Percentiles rank a stretch among this genome's conserved stretches.
Conservation (phyloP, 2,113 vertebrate genomes). For the Burhinus oedicnemus region DNA sequence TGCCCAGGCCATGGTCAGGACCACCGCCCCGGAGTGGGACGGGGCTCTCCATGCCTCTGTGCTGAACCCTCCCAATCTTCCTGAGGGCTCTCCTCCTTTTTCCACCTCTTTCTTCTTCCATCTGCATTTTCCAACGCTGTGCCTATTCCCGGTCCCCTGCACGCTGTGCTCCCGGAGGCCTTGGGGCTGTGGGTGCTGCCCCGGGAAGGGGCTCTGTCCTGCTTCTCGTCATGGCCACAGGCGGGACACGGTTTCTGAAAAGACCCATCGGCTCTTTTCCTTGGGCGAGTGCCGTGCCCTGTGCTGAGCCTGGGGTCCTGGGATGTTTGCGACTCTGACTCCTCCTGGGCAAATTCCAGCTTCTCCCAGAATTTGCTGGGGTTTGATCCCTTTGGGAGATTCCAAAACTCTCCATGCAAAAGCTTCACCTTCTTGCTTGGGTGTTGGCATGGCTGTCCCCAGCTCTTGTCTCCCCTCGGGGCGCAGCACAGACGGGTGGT, state of each 20-base stretch:
- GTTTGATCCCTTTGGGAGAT: not conserved
- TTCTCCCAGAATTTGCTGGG: not conserved
- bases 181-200: not conserved
- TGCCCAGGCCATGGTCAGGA: not conserved
- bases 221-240: not conserved
- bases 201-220: not conserved
- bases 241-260: not conserved
- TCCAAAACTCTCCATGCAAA: not conserved
- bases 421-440: not conserved
- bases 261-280: not conserved
- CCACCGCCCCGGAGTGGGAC: rapidly evolving
- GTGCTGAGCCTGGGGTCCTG: not conserved
- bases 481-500: rapidly evolving
- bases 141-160: not conserved
- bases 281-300: rapidly evolving
- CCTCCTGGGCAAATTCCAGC: not conserved
- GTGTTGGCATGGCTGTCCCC: not conserved
- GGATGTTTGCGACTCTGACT: not conserved
- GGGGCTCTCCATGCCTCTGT: not conserved
- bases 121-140: rapidly evolving
- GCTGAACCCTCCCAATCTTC: not conserved
- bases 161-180: not conserved
- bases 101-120: not conserved
- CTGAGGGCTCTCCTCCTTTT: not conserved
- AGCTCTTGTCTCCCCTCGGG: not conserved